Conservation (phyloP, 2,888 invertebrate species). For the Mimumesa dahlbomi region DNA sequence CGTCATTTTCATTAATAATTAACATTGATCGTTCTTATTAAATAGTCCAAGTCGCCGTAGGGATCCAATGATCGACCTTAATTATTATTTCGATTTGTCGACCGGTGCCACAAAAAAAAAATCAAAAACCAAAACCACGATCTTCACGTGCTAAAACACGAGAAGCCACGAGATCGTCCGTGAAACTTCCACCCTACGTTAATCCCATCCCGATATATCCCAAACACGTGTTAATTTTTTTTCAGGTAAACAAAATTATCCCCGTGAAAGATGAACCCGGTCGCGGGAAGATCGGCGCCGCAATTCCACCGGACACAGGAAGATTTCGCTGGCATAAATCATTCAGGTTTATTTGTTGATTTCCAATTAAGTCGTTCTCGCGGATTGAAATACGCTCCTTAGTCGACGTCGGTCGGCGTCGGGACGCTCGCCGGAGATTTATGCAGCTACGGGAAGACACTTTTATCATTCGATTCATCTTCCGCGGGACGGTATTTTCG, state of each 20-base stretch:
- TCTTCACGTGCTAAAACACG: too few relatives aligned
- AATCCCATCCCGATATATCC: background rate
- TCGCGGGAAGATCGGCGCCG: background rate
- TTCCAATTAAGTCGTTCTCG: conserved; percentile 7
- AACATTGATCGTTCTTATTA: conserved; percentile 32
- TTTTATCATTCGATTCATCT: conserved; percentile 30
- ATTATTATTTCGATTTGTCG: conserved; percentile 58
- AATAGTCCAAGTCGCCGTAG: conserved; percentile 55
- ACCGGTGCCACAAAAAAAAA: conserved; percentile 9
- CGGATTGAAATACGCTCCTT: background rate
- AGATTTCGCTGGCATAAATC: background rate
- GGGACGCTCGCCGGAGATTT: conserved; percentile 13
- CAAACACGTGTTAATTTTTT: too few relatives aligned
- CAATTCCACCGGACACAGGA: too few relatives aligned
- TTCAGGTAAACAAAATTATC: too few relatives aligned
- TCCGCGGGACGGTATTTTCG: background rate
- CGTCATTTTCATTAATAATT: conserved; percentile 37
- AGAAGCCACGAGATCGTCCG: conserved; percentile 36
- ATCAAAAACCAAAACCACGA: too few relatives aligned
- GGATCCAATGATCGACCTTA: conserved; percentile 55
- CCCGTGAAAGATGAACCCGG: too few relatives aligned
- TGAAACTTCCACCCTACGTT: background rate
- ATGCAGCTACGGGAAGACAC: background rate
- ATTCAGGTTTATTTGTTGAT: background rate
- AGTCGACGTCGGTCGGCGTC: background rate